These are phyloP conservation scores for Drosophila paracracens DNA, from an alignment of 2,888 invertebrate species.

Conservation along the genomic window DNA sequence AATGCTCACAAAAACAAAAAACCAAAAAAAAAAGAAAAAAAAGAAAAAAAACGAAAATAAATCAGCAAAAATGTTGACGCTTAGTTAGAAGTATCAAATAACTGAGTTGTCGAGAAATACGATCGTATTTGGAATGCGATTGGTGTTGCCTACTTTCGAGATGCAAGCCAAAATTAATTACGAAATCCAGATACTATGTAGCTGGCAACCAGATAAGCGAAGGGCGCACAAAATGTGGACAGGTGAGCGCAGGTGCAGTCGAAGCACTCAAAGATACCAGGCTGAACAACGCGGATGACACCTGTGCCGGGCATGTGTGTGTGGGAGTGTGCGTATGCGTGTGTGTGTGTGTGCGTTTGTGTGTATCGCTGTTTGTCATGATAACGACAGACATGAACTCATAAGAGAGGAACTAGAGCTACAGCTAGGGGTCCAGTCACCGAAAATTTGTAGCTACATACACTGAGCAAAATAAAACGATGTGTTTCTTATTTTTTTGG, in stretches of 20 bases:
- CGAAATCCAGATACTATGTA: conserved; percentile 9
- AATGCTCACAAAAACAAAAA: conserved; percentile 46
- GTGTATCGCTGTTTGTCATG: conserved; percentile 62
- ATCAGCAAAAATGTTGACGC: conserved; percentile 66
- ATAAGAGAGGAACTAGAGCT: conserved; percentile 19
- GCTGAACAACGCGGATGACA: conserved; percentile 69
- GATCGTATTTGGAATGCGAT: background rate
- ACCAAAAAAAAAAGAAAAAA: conserved; percentile 62
- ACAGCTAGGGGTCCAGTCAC: conserved; percentile 15
- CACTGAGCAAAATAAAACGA: background rate
- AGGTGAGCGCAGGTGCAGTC: conserved; percentile 47
- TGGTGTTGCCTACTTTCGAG: conserved; percentile 34
- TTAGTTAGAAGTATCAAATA: conserved; percentile 44
- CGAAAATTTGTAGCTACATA: conserved; percentile 46
- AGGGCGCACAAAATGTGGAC: background rate
- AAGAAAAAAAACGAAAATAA: conserved; percentile 44
- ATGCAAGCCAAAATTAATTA: background rate
- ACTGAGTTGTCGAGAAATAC: conserved; percentile 42
- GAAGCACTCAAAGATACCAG: conserved; percentile 28
- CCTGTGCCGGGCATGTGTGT: conserved; percentile 55
- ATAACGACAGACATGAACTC: conserved; percentile 64
- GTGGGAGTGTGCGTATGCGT: background rate
- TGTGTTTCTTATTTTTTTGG: too few species aligned
- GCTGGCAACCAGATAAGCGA: background rate
- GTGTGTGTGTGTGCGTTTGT: conserved; percentile 4